phyloP scores from a whole-genome alignment of 1,140 invertebrate species.

The Danaus plexippus region DNA sequence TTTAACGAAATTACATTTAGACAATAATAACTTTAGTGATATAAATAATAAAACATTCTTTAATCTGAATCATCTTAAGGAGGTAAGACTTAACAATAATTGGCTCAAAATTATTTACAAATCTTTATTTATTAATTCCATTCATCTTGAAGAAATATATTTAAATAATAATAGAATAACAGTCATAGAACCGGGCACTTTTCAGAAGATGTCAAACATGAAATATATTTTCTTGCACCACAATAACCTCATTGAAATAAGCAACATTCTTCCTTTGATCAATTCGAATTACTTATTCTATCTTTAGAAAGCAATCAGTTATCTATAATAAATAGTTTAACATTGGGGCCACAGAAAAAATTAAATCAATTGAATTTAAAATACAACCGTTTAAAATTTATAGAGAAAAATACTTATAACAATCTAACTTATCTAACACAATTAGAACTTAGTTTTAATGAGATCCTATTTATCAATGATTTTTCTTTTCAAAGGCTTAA shows the following conservation, averaged over 20 bases:
- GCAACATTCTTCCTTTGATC: constrained; percentile 49
- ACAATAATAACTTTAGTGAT: constrained; percentile 64
- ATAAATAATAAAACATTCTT: constrained; percentile 54
- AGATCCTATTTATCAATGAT: constrained; percentile 58
- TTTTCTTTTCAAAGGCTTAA: constrained; percentile 56
- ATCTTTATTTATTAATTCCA: constrained; percentile 42
- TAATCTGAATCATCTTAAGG: constrained; percentile 40
- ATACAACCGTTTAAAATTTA: constrained; percentile 54
- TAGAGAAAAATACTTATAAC: constrained; percentile 49
- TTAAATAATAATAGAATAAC: constrained; percentile 58
- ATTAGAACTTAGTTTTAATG: constrained; percentile 50
- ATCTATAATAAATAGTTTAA: constrained; percentile 40
- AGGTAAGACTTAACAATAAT: constrained; percentile 57
- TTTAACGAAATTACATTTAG: constrained; percentile 58
- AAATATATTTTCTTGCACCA: constrained; percentile 53
- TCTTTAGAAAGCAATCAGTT: constrained; percentile 50
- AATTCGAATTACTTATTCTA: constrained; percentile 47
- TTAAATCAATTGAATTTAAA: constrained; percentile 49
- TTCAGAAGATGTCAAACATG: constrained; percentile 42
- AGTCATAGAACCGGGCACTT: constrained; percentile 52
- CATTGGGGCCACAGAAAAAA: constrained; percentile 45
- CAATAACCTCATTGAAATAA: constrained; percentile 51
- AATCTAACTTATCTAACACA: constrained; percentile 50
- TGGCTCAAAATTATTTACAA: constrained; percentile 49
- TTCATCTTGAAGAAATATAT: constrained; percentile 50